phyloP scores from a whole-genome alignment of 2,888 invertebrate species.

The Ligdia adustata region DNA sequence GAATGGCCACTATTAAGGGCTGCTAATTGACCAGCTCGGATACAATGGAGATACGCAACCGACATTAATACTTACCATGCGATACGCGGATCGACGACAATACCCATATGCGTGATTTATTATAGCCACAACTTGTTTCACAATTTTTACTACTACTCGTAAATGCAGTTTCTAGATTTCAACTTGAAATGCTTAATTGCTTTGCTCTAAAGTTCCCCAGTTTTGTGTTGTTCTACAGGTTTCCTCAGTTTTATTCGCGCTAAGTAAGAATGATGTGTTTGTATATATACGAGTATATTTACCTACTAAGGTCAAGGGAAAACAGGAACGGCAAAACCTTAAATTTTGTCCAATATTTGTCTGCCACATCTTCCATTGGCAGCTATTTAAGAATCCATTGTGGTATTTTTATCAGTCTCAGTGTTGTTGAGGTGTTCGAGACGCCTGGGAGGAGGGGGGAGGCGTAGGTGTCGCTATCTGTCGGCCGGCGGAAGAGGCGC shows the following conservation, averaged over 20 bases:
- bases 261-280: too few species aligned
- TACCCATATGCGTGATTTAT: conserved; percentile 37
- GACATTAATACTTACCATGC: conserved; percentile 14
- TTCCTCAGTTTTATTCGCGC: too few species aligned
- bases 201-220: not conserved
- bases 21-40: conserved; percentile 66
- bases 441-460: conserved; percentile 20
- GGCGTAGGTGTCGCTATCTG: conserved; percentile 55
- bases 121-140: conserved; percentile 1
- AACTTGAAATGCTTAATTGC: not conserved
- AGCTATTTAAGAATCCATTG: too few species aligned
- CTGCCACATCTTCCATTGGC: too few species aligned
- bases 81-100: conserved; percentile 41
- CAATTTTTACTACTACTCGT: not conserved
- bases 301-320: too few species aligned
- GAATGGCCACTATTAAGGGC: conserved; percentile 71
- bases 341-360: too few species aligned
- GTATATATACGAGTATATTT: too few species aligned
- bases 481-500: conserved; percentile 57
- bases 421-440: conserved; percentile 2
- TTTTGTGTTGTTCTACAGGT: not conserved
- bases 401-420: not conserved
- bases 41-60: conserved; percentile 62
- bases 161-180: not conserved
- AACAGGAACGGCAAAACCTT: too few species aligned